Evolutionary conservation across 2,888 invertebrate species (phyloP).

Genomic region (Linyphia triangularis): DNA sequence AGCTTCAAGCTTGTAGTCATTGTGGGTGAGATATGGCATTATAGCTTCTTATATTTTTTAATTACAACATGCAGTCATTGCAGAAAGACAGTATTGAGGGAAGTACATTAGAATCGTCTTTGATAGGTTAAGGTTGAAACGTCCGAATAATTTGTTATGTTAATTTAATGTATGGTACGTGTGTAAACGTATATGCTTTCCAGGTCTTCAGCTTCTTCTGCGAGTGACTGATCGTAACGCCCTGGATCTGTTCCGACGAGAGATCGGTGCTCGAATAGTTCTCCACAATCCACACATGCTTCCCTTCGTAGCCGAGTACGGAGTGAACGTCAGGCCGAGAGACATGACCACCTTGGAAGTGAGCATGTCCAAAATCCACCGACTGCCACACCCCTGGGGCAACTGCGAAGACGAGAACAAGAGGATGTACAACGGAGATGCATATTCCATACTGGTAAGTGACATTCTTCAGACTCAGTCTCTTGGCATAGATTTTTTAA

Average conservation of each 20-base stretch:
- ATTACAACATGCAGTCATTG: no score
- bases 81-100: no score
- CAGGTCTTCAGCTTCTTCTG: conserved; percentile 51
- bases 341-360: conserved; percentile 51
- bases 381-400: conserved; percentile 39
- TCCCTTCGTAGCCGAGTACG: conserved; percentile 53
- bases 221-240: conserved; percentile 17
- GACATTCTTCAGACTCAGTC: no score
- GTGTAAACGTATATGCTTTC: background rate
- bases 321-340: conserved; percentile 27
- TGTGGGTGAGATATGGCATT: no score
- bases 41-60: no score
- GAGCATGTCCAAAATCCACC: conserved; percentile 2
- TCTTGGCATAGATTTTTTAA: no score
- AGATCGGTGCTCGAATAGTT: conserved; percentile 45
- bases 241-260: conserved; percentile 31
- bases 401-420: conserved; percentile 9
- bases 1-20: no score
- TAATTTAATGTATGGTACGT: no score
- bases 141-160: no score
- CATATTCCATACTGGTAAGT: conserved; percentile 48
- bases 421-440: background rate
- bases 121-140: no score
- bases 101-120: no score
- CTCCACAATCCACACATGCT: conserved; percentile 43